phyloP scores from a whole-genome alignment of 1,140 invertebrate genomes.

The Drosophila quadrilineata region DNA sequence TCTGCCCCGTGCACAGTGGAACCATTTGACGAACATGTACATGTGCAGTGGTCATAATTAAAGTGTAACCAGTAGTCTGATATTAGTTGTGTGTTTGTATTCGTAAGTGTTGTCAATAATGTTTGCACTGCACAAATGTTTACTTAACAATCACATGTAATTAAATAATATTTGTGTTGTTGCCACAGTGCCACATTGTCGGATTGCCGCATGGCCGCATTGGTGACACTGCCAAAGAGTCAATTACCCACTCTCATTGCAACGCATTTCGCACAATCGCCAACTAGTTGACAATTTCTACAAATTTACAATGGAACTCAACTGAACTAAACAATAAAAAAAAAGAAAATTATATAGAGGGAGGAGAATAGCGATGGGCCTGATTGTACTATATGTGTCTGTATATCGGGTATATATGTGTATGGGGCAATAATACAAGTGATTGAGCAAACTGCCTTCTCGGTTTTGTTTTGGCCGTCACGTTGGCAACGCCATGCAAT shows the following conservation, averaged over 20 bases:
- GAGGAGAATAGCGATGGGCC: neutral
- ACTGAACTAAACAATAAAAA: too few species aligned
- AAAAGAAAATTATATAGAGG: too few species aligned
- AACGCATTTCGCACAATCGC: conserved; percentile 1
- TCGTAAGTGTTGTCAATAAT: too few species aligned
- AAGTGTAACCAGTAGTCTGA: too few species aligned
- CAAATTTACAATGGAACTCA: neutral
- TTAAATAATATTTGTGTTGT: neutral
- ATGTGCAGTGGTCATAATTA: too few species aligned
- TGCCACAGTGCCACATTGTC: neutral
- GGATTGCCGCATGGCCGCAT: too few species aligned
- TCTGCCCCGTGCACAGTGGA: conserved; percentile 17
- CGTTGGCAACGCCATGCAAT: conserved; percentile 47
- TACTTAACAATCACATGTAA: too few species aligned
- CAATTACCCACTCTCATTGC: conserved; percentile 15
- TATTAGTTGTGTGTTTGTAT: too few species aligned
- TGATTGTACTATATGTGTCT: too few species aligned
- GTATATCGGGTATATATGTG: neutral
- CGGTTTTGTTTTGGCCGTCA: conserved; percentile 50
- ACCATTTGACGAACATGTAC: neutral
- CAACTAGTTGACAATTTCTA: neutral
- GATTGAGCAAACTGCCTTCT: conserved; percentile 19
- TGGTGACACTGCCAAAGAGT: neutral
- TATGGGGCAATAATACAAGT: conserved; percentile 26
- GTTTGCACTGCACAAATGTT: too few species aligned